Percentiles rank a stretch among this genome's conserved stretches.
Evolutionary conservation across 2,888 invertebrate species (phyloP).

Genomic region (Plutella xylostella): DNA sequence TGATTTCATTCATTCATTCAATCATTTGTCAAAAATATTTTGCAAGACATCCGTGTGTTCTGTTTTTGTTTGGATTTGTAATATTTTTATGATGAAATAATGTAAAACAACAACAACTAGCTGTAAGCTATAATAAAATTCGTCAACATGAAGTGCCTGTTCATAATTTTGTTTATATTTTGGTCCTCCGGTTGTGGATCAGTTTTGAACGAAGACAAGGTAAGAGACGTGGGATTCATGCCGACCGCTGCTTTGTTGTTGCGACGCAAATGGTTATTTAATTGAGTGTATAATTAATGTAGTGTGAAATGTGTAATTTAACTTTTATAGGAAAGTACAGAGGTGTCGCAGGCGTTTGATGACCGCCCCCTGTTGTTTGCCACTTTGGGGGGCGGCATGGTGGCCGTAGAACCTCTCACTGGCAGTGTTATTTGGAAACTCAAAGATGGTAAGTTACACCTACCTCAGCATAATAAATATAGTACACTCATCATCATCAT

Average conservation of each 20-base stretch:
- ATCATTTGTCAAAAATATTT: constrained; percentile 5
- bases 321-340: constrained; percentile 68
- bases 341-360: constrained; percentile 74
- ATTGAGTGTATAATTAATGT: constrained; percentile 6
- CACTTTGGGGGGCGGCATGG: constrained; percentile 92
- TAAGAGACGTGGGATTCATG: constrained; percentile 33
- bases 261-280: constrained; percentile 24
- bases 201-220: constrained; percentile 37
- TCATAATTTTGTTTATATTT: constrained; percentile 38
- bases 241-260: constrained; percentile 22
- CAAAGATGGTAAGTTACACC: constrained; percentile 79
- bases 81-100: constrained; percentile 10
- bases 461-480: too few relatives aligned
- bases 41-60: not conserved
- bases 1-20: not conserved
- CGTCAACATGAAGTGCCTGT: constrained; percentile 38
- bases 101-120: constrained; percentile 9
- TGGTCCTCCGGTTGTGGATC: constrained; percentile 39
- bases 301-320: constrained; percentile 15
- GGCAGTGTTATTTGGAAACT: constrained; percentile 92
- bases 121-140: too few relatives aligned
- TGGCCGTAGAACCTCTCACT: constrained; percentile 87
- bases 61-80: not conserved
- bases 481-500: too few relatives aligned
- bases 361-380: constrained; percentile 87